A percentile compares a stretch with the other conserved stretches of the same genome.
These are phyloP conservation scores for Acutogordius australiensis DNA, from an alignment of 2,888 invertebrate genomes.

Conservation along the genomic window DNA sequence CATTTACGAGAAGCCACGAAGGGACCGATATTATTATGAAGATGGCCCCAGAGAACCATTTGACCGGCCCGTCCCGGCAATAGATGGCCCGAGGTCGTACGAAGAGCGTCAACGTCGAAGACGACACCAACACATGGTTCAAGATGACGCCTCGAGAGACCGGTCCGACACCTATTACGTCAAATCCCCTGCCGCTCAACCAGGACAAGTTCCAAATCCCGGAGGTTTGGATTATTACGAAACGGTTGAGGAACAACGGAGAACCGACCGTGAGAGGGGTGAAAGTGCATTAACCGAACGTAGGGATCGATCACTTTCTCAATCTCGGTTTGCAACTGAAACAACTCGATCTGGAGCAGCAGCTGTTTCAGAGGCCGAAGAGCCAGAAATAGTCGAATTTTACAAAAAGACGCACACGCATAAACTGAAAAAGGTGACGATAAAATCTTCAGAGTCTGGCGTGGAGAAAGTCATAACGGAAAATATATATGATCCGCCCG, in stretches of 20 bases:
- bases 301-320: neutral
- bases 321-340: neutral
- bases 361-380: neutral
- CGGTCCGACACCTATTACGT: too few relatives aligned
- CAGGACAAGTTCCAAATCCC: neutral
- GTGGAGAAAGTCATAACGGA: constrained; percentile 1
- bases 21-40: neutral
- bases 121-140: neutral
- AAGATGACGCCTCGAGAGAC: neutral
- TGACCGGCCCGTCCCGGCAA: neutral
- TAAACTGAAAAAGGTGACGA: neutral
- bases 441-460: neutral
- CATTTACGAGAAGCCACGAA: neutral
- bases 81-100: neutral
- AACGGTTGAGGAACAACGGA: neutral
- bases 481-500: constrained; percentile 3
- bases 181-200: neutral
- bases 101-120: neutral
- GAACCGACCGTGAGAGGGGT: neutral
- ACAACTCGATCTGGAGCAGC: neutral
- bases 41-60: neutral
- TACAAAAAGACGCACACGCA: constrained; percentile 2
- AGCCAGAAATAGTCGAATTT: constrained; percentile 7
- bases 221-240: neutral
- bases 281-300: neutral